A percentile compares a stretch with the other conserved stretches of the same genome.
These are phyloP conservation scores for Acropora tenuis DNA, from an alignment of 64 coral and sea anemone species.

Conservation along the genomic window DNA sequence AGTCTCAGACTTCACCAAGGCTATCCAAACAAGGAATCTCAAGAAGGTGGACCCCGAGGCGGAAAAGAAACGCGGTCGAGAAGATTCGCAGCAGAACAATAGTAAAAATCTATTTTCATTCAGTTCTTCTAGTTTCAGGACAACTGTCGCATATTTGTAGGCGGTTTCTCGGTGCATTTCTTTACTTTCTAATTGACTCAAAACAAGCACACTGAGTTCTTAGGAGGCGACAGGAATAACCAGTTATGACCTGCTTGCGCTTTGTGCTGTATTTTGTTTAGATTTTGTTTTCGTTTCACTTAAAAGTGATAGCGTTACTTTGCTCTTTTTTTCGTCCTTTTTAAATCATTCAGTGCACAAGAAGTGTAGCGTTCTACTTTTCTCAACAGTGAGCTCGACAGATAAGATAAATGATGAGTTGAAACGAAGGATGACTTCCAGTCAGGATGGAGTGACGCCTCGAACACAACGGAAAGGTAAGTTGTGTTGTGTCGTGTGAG, in stretches of 20 bases:
- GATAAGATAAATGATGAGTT: conserved; percentile 89
- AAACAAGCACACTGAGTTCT: too few species aligned
- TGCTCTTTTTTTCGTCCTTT: neutral
- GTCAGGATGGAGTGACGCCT: conserved; percentile 65
- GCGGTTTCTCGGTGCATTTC: neutral
- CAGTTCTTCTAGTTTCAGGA: neutral
- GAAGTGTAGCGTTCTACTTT: neutral
- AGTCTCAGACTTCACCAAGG: conserved; percentile 57
- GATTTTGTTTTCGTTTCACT: too few species aligned
- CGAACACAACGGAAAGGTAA: conserved; percentile 36
- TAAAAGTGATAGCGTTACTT: neutral
- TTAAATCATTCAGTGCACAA: neutral
- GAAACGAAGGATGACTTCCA: conserved; percentile 77
- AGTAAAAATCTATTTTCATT: conserved; percentile 40
- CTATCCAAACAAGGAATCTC: conserved; percentile 73
- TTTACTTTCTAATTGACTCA: too few species aligned
- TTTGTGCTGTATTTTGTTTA: too few species aligned
- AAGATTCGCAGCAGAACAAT: conserved; percentile 67
- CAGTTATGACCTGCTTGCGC: too few species aligned
- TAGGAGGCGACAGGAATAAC: too few species aligned
- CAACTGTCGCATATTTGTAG: too few species aligned
- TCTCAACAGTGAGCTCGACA: conserved; percentile 71
- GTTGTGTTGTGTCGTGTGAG: neutral
- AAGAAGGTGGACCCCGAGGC: conserved; percentile 81
- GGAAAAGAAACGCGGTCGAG: conserved; percentile 58